Evolutionary conservation across 2,797 vertebrate genomes (phyloP), one percentile per base, ranked within the genome.

Genomic region (Enteromius fasciolatus): DNA sequence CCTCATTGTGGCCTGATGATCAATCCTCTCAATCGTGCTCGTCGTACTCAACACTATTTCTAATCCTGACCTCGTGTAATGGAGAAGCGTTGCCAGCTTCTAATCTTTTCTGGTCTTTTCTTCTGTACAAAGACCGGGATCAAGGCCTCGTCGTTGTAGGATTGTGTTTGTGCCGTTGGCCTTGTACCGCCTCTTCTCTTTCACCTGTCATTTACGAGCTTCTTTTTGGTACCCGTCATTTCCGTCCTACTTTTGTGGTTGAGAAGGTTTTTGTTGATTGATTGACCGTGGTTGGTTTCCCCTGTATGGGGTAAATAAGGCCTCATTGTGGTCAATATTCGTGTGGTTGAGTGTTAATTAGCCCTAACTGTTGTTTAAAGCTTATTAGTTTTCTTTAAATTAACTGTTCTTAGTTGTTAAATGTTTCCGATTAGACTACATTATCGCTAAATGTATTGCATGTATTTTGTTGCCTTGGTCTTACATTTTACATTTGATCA

Each of bases 201-300:
- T 75, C 48, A 44, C 28, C 67, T 85, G 33, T 76, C 63, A 44
- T 78, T 84, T 78, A 78, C 15, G 33, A 23, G 11, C 17, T 33
- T 61, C 28, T 54, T 57, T 61, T 77, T 73, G 41, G 73, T 57
- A 28, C 31, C 5, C 4, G 20, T 74, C 18, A 20, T 69, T 83
- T 72, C 36, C 41, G 11, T 75, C 54, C 28, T 64, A 41, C 17
- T 7, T 64, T 25, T 61, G 79, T 23, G 64, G 76, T 72, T 70
- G 39, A 79, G 69, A 76, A 67, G 64, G 64, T 59, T 61, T 83
- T 76, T 82, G 64, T 59, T 69, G 73, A 76, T 79, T 73, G 15
- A 73, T 12, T 78, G 78, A 59, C n/a, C 46, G 46, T 33, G 8
- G 12, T 64, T 46, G 36, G 36, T 63, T 77, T 64, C 23, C 5